Evolutionary conservation across 2,113 vertebrate genomes (phyloP).

Genomic region (Hydropotes inermis): DNA sequence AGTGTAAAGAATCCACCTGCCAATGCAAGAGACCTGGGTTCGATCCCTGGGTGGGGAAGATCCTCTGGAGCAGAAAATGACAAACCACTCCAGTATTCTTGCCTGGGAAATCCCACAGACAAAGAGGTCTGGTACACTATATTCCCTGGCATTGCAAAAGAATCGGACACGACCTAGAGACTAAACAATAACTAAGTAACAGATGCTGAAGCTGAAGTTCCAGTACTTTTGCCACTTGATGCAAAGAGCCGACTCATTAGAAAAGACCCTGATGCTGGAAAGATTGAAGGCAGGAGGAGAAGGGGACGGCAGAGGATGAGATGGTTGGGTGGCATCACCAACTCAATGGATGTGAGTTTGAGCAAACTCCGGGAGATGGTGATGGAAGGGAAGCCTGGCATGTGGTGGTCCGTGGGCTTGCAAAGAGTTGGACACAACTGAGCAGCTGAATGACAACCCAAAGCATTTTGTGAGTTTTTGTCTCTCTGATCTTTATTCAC

Average conservation of each 20-base stretch:
- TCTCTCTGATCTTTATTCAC: not conserved
- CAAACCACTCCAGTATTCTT: not conserved
- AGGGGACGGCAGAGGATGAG: not conserved
- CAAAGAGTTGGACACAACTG: not conserved
- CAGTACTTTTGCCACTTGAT: not conserved
- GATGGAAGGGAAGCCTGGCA: not conserved
- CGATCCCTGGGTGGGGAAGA: not conserved
- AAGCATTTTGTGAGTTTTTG: not conserved
- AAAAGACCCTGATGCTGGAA: not conserved
- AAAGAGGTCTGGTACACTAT: not conserved
- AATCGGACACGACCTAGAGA: rapidly evolving
- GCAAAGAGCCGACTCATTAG: not conserved
- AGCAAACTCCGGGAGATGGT: not conserved
- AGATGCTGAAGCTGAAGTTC: not conserved
- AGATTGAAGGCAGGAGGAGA: not conserved
- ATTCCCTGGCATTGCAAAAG: not conserved
- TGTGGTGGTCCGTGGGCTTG: not conserved
- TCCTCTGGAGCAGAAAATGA: not conserved
- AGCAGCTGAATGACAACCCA: not conserved
- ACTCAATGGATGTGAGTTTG: not conserved
- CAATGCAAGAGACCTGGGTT: not conserved
- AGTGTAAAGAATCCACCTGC: not conserved
- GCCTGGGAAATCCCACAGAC: not conserved
- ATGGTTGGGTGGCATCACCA: not conserved
- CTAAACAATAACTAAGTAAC: not conserved